Conservation (phyloP, 2,797 vertebrate species). For the Dendrocincla tyrannina region DNA sequence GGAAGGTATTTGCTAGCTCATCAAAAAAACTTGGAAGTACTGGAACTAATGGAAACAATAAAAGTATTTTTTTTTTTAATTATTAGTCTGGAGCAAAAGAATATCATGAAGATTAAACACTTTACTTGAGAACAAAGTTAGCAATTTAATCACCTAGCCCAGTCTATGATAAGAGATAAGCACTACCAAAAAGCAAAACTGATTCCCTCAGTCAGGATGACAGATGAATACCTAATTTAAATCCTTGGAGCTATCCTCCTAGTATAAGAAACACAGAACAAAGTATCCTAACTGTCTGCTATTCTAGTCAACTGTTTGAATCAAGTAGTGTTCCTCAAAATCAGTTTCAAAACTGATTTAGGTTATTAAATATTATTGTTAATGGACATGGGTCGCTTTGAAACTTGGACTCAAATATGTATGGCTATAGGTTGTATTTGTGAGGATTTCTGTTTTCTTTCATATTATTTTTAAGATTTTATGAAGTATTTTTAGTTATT, state of each 20-base stretch:
- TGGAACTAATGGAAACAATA: background rate
- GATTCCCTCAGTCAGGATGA: background rate
- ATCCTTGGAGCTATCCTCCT: background rate
- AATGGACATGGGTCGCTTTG: background rate
- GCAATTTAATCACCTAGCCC: background rate
- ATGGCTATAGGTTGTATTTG: background rate
- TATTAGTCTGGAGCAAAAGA: background rate
- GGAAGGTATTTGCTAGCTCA: background rate
- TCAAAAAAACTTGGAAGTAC: fast-evolving
- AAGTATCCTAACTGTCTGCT: background rate
- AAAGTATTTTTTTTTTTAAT: background rate
- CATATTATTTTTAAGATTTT: background rate
- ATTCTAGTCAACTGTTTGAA: background rate
- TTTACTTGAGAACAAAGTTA: background rate
- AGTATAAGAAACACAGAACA: background rate
- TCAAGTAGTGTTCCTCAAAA: background rate
- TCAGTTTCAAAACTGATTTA: background rate
- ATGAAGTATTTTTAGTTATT: background rate
- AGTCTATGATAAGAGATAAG: background rate
- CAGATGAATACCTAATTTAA: background rate
- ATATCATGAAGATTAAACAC: background rate
- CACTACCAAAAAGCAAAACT: background rate
- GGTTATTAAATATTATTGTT: background rate
- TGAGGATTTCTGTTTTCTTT: background rate
- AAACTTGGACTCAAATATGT: background rate